Evolutionary conservation across 2,888 invertebrate species (phyloP).

Genomic region (Dichetophora obliterata): DNA sequence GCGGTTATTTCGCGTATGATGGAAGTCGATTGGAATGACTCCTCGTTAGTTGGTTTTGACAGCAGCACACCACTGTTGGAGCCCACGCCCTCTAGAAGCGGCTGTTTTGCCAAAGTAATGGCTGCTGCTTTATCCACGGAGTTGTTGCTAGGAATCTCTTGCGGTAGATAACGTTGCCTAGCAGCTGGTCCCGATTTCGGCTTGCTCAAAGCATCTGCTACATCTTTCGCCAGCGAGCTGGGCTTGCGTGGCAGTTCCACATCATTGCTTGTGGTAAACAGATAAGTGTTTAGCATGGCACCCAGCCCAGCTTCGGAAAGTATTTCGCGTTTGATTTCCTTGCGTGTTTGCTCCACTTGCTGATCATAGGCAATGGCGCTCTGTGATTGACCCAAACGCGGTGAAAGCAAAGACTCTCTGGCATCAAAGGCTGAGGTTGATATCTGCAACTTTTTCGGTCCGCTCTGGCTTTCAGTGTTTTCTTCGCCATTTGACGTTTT

Average conservation of each 20-base stretch:
- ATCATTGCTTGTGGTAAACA: background rate
- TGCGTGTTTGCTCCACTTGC: conserved; percentile 61
- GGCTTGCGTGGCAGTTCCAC: conserved; percentile 37
- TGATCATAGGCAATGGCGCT: conserved; percentile 60
- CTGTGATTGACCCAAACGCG: conserved; percentile 50
- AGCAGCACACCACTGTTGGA: conserved; percentile 38
- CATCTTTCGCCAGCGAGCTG: conserved; percentile 36
- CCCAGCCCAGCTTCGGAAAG: conserved; percentile 71
- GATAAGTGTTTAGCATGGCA: conserved; percentile 59
- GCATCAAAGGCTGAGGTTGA: conserved; percentile 48
- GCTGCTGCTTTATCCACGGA: conserved; percentile 45
- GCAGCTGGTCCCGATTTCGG: conserved; percentile 72
- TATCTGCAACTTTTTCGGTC: conserved; percentile 61
- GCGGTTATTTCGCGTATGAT: conserved; percentile 60
- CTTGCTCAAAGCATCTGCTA: conserved; percentile 57
- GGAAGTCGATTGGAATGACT: conserved; percentile 65
- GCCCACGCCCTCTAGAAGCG: background rate
- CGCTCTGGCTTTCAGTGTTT: conserved; percentile 59
- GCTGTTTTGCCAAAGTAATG: conserved; percentile 32
- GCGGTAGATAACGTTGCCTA: conserved; percentile 73
- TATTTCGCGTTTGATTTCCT: conserved; percentile 69
- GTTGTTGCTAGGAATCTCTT: conserved; percentile 69
- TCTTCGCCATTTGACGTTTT: conserved; percentile 65
- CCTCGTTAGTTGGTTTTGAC: conserved; percentile 56
- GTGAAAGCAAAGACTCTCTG: background rate